A percentile compares a stretch with the other conserved stretches of the same genome.
These are phyloP conservation scores for Scaptomyza flava DNA, from an alignment of 2,888 invertebrate species.

Conservation along the genomic window DNA sequence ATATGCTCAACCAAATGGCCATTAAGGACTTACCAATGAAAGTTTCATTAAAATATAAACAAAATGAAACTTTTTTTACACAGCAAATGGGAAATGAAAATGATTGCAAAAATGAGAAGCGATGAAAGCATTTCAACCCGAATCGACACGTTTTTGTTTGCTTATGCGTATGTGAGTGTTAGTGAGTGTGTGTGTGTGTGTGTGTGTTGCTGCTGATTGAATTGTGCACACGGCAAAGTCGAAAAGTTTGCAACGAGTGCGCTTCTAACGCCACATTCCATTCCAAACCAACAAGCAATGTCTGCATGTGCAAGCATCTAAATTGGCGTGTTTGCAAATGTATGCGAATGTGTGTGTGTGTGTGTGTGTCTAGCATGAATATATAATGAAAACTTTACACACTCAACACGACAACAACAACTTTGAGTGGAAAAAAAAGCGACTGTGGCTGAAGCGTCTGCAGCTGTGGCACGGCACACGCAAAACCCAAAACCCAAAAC, in stretches of 20 bases:
- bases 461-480: neutral
- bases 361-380: slow-evolving; percentile 42
- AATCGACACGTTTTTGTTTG: slow-evolving; percentile 49
- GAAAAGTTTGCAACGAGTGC: slow-evolving; percentile 60
- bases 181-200: slow-evolving; percentile 13
- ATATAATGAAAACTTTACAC: slow-evolving; percentile 68
- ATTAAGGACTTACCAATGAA: slow-evolving; percentile 25
- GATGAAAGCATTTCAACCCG: slow-evolving; percentile 29
- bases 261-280: slow-evolving; percentile 55
- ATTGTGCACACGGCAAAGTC: slow-evolving; percentile 62
- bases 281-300: neutral
- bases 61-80: slow-evolving; percentile 15
- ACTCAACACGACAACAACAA: slow-evolving; percentile 43
- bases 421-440: slow-evolving; percentile 7
- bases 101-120: slow-evolving; percentile 20
- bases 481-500: neutral
- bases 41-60: slow-evolving; percentile 39
- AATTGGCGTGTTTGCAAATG: slow-evolving; percentile 5
- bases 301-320: slow-evolving; percentile 10
- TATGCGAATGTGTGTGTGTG: slow-evolving; percentile 7
- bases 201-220: slow-evolving; percentile 60
- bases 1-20: neutral
- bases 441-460: slow-evolving; percentile 1
- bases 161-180: slow-evolving; percentile 2
- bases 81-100: slow-evolving; percentile 38